These are phyloP conservation scores for Pomacea canaliculata DNA, from an alignment of 2,888 invertebrate genomes.

Conservation along the genomic window DNA sequence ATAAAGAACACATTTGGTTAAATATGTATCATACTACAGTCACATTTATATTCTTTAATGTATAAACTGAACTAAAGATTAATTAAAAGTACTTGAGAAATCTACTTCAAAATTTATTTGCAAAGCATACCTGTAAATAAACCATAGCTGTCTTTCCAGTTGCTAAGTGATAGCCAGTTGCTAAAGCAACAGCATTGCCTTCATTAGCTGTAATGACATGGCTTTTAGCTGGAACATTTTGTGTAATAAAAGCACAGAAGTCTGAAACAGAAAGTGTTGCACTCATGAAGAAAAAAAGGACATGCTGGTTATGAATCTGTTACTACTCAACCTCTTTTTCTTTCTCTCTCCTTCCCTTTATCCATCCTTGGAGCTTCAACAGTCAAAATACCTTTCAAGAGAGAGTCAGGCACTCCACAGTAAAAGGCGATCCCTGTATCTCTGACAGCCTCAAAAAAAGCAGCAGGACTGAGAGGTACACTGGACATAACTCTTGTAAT, in stretches of 20 bases:
- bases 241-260: constrained; percentile 71
- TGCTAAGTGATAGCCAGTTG: constrained; percentile 70
- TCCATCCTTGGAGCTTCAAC: not conserved
- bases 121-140: constrained; percentile 66
- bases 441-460: constrained; percentile 67
- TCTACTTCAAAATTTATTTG: too few relatives aligned
- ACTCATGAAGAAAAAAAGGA: not conserved
- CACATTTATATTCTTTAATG: too few relatives aligned
- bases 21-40: too few relatives aligned
- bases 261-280: constrained; percentile 56
- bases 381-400: constrained; percentile 68
- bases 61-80: too few relatives aligned
- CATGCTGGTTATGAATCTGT: too few relatives aligned
- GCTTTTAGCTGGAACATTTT: constrained; percentile 60
- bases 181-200: constrained; percentile 69
- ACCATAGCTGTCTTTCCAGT: constrained; percentile 69
- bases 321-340: too few relatives aligned
- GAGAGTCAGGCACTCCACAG: constrained; percentile 71
- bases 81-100: not conserved
- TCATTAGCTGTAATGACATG: constrained; percentile 71
- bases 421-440: constrained; percentile 70
- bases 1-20: too few relatives aligned
- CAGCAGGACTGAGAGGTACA: constrained; percentile 69
- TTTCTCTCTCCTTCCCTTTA: too few relatives aligned
- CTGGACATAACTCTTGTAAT: constrained; percentile 39